These are phyloP conservation scores for Ibycter americanus DNA, from an alignment of 2,797 vertebrate genomes.

Conservation along the genomic window DNA sequence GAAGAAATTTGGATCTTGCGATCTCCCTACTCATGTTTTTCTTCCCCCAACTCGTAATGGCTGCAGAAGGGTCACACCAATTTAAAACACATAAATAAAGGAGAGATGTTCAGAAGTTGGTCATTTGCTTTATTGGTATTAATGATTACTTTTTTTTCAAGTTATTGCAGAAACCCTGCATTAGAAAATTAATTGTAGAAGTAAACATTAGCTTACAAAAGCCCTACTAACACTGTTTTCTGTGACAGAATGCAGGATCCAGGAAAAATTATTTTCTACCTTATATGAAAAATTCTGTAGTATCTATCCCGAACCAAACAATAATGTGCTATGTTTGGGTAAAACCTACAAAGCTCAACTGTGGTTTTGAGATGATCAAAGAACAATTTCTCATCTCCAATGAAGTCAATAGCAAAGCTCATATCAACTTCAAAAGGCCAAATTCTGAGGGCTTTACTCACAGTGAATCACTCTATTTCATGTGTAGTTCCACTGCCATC, in stretches of 20 bases:
- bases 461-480: neutral
- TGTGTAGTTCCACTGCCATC: neutral
- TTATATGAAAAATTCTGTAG: neutral
- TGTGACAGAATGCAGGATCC: neutral
- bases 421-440: slow-evolving; percentile 22
- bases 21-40: neutral
- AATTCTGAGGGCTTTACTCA: neutral
- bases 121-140: neutral
- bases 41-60: rapidly evolving
- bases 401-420: neutral
- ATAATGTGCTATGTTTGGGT: neutral
- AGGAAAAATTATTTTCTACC: neutral
- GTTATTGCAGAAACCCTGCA: neutral
- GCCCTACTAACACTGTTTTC: neutral
- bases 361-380: neutral
- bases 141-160: neutral
- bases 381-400: slow-evolving; percentile 6
- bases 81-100: neutral
- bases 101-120: neutral
- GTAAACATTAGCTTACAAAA: neutral
- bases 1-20: neutral
- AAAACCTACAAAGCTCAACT: neutral
- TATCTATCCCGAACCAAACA: neutral
- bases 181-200: neutral
- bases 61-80: neutral